Base-by-base conservation (phyloP, 2,113 vertebrate genomes). In the Microcebus jonahi region DNA sequence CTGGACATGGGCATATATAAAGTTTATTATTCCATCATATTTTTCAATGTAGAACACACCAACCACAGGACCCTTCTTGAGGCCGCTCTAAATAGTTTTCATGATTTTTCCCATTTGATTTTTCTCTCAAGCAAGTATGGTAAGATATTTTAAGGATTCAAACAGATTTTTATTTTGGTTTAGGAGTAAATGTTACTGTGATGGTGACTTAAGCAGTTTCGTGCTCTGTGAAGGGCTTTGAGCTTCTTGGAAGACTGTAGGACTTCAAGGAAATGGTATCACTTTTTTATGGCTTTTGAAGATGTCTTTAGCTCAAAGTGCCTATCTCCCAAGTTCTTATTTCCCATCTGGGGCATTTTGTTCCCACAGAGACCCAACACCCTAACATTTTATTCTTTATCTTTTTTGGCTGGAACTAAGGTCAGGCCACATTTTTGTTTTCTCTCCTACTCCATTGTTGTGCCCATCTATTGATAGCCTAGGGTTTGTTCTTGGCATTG, bases 1-100 rank as follows among this genome's bases (percentile, higher is more conserved):
- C 61, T 36, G 63, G 70, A 93, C 34, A 21, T 23, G 94, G 77
- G 88, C 92, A 85, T 3, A 61, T 96, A 50, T 75, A 91, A 67
- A 42, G 87, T 73, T 80, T 20, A 91, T 87, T 21, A 3, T 36
- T 95, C 68, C 63, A 92, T 86, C 71, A 75, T 88, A 67, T 48
- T 95, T 91, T 87, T 80, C 53, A 11, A 1, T 50, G 93, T 55
- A 91, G 67, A 75, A 25, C 17, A 61, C 7, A 36, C 14, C 3
- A 20, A 18, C 34, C 42, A 71, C 17, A 65, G 57, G 55, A 31
- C 3, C 61, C 45, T 92, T 89, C n/a, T 34, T 75, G 79, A 86
- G 42, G 59, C n/a, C 8, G 1, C 42, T 91, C 9, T 53, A 8
- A 67, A n/a, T 82, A 14, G 73, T 65, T 86, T 87, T 18, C 2